A percentile compares a stretch with the other conserved stretches of the same genome.
Conservation (phyloP, 2,888 invertebrate species). For the Dasysyrphus tricinctus region DNA sequence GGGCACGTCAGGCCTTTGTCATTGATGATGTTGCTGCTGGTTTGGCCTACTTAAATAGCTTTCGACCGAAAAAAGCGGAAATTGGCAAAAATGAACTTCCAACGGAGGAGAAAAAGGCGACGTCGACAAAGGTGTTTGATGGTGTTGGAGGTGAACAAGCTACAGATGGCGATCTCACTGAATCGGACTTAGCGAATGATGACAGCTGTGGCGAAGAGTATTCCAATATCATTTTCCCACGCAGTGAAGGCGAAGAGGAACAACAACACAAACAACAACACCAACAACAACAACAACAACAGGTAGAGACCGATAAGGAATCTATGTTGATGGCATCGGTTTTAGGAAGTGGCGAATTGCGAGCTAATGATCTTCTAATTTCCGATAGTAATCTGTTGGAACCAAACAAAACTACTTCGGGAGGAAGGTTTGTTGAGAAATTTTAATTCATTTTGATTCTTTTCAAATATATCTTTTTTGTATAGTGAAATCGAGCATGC, state of each 20-base stretch:
- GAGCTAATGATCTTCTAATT: neutral
- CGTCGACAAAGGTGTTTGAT: neutral
- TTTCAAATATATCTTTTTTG: neutral
- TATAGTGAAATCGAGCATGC: constrained; percentile 75
- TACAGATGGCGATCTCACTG: constrained; percentile 53
- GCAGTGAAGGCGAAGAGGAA: constrained; percentile 23
- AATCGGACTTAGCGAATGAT: constrained; percentile 55
- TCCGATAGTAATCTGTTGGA: neutral
- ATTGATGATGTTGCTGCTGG: constrained; percentile 88
- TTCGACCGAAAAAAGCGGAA: constrained; percentile 18
- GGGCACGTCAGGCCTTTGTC: constrained; percentile 88
- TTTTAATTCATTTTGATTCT: constrained; percentile 5
- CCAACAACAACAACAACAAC: constrained; percentile 8
- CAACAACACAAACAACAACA: too few relatives aligned
- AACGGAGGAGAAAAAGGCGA: neutral
- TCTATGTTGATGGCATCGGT: neutral
- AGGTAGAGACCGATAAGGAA: neutral
- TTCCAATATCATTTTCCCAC: constrained; percentile 7
- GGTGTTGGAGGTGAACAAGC: constrained; percentile 24
- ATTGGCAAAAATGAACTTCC: neutral
- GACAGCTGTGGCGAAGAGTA: constrained; percentile 57
- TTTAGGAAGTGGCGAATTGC: constrained; percentile 17
- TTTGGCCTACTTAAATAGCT: constrained; percentile 81
- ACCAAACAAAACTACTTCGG: constrained; percentile 10
- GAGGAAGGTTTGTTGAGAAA: constrained; percentile 10